Evolutionary conservation across 2,888 invertebrate species (phyloP).

Genomic region (Trichogramma evanescens): DNA sequence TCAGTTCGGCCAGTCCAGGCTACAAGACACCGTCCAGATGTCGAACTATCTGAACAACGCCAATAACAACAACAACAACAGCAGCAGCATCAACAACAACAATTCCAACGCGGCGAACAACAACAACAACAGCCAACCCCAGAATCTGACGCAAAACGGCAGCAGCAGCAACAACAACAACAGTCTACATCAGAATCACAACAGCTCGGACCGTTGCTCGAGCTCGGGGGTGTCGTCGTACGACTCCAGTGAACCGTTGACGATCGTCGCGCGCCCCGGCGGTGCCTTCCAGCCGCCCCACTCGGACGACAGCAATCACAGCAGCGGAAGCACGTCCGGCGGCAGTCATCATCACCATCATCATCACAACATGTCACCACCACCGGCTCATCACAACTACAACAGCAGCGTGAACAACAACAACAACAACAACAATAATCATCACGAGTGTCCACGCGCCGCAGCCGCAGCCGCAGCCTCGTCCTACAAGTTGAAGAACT

Average conservation of each 20-base stretch:
- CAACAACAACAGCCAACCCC: neutral
- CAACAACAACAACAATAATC: no score
- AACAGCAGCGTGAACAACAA: neutral
- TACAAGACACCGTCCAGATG: constrained; percentile 31
- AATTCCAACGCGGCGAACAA: neutral
- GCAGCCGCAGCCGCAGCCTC: constrained; percentile 34
- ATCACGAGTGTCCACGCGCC: neutral
- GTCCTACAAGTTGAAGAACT: constrained; percentile 91
- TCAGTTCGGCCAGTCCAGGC: constrained; percentile 8
- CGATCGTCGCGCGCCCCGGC: constrained; percentile 16
- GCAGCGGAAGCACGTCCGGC: constrained; percentile 1
- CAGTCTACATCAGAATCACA: constrained; percentile 21
- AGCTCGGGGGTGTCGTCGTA: constrained; percentile 44
- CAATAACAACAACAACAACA: constrained; percentile 5
- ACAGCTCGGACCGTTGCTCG: constrained; percentile 41
- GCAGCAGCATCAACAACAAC: constrained; percentile 1
- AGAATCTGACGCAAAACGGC: neutral
- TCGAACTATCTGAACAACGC: constrained; percentile 25
- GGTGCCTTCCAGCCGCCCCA: constrained; percentile 31
- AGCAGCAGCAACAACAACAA: constrained; percentile 1
- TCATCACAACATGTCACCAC: neutral
- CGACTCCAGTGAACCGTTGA: constrained; percentile 17
- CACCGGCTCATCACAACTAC: neutral
- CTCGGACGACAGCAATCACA: constrained; percentile 38
- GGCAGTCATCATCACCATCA: neutral